These are phyloP conservation scores for Phalacrocorax brasilianus DNA, from an alignment of 2,113 vertebrate species.

Conservation along the genomic window DNA sequence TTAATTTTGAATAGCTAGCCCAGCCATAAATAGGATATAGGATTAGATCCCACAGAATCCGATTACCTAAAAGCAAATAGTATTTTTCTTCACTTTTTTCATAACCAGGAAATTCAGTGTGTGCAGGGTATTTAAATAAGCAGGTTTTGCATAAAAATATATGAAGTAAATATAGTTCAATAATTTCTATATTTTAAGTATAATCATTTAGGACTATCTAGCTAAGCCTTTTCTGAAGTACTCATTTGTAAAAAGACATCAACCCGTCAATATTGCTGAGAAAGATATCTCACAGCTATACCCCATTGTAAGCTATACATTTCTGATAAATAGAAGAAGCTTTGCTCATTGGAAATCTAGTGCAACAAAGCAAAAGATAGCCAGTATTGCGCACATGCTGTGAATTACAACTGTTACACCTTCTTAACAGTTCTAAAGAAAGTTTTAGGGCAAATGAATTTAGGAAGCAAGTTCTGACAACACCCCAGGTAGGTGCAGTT, in stretches of 20 bases:
- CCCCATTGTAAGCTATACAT: neutral
- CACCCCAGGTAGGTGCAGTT: neutral
- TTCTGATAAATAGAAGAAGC: neutral
- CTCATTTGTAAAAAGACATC: neutral
- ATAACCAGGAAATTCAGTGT: conserved; percentile 37
- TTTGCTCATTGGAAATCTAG: neutral
- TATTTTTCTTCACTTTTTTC: conserved; percentile 76
- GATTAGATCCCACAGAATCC: conserved; percentile 92
- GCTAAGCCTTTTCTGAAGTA: conserved; percentile 4
- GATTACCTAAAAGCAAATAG: conserved; percentile 89
- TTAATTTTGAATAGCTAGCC: conserved; percentile 93
- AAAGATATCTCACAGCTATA: neutral
- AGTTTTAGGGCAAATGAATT: neutral
- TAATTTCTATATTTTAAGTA: conserved; percentile 12
- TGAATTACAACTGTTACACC: neutral
- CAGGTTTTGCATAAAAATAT: conserved; percentile 8
- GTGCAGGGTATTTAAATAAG: conserved; percentile 49
- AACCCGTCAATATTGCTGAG: neutral
- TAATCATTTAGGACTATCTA: neutral
- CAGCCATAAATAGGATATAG: conserved; percentile 89
- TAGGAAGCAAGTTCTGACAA: neutral
- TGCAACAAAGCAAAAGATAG: neutral
- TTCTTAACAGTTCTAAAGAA: neutral
- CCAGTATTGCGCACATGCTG: neutral
- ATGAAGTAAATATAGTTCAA: neutral